phyloP scores from a whole-genome alignment of 2,797 vertebrate species.

The Phylloscopus collybita region DNA sequence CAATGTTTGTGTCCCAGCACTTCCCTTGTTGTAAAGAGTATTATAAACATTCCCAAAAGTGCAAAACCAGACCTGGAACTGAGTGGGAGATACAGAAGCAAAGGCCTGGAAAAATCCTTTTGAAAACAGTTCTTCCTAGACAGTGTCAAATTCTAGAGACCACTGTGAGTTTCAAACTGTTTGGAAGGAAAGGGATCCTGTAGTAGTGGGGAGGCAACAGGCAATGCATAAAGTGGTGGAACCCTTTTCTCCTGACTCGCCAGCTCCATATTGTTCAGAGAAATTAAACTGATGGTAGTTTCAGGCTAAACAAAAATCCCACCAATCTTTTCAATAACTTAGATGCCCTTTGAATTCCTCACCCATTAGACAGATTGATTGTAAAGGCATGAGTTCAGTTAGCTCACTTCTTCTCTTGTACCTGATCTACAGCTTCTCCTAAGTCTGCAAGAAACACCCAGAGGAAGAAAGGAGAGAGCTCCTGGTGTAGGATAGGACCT shows the following conservation, averaged over 20 bases:
- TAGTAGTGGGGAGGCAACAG: not conserved
- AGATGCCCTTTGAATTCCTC: not conserved
- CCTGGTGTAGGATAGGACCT: too few species aligned
- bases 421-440: not conserved
- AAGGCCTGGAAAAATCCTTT: too few species aligned
- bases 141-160: not conserved
- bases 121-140: not conserved
- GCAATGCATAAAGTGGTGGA: not conserved
- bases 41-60: not conserved
- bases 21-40: too few species aligned
- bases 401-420: not conserved
- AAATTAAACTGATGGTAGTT: too few species aligned
- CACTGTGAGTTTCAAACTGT: not conserved
- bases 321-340: not conserved
- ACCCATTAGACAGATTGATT: not conserved
- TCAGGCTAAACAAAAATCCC: not conserved
- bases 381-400: too few species aligned
- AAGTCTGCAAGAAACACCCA: too few species aligned
- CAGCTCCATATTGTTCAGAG: not conserved
- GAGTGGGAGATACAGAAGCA: not conserved
- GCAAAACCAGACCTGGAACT: too few species aligned
- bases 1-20: too few species aligned
- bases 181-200: not conserved
- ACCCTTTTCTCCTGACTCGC: not conserved
- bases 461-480: too few species aligned